Evolutionary conservation across 2,888 invertebrate genomes (phyloP), one percentile per base, ranked within the genome.

Genomic region (Dendrolimus pini): DNA sequence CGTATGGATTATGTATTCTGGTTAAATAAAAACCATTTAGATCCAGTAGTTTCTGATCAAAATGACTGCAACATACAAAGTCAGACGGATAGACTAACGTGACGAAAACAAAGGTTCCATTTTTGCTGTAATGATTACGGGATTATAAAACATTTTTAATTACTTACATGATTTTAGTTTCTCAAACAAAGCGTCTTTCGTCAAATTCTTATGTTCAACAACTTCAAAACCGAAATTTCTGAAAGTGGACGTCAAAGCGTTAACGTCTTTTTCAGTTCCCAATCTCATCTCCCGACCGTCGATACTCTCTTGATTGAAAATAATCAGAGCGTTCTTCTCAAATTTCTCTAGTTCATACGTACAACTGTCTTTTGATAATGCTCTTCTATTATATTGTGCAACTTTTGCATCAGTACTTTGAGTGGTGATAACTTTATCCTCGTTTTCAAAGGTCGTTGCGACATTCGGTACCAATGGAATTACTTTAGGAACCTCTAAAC

Each of bases 271-370:
- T 9, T 75, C 71, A 7, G 86, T 82, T 0, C 87, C 88, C 12
- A 64, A 53, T 58, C 87, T 75, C 1, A 77, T 75, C n/a, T 64
- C 64, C 1, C 77, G 76, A 0, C 78, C 82, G 12, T 71, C 70
- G 41, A 84, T 67, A 14, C 75, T 72, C 55, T 74, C 72, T 59
- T 86, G 86, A 67, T 87, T 85, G 52, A 88, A 82, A 57, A 88
- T 83, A 9, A 86, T 61, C 41, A 88, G 57, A n/a, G 68, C 73
- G 56, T 86, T 80, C 62, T 83, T 82, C n/a, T 79, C 69, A 68
- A 83, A 87, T 2, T 61, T 80, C 62, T 88, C 85, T 55, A 88
- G 62, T 69, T 82, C 75, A 56, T 88, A 87, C 0, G 87, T 85
- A 0, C 61, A 52, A 0, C 81, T 80, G 12, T 73, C 55, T 62